Evolutionary conservation across 2,888 invertebrate genomes (phyloP).

Genomic region (Philereme vetulata): DNA sequence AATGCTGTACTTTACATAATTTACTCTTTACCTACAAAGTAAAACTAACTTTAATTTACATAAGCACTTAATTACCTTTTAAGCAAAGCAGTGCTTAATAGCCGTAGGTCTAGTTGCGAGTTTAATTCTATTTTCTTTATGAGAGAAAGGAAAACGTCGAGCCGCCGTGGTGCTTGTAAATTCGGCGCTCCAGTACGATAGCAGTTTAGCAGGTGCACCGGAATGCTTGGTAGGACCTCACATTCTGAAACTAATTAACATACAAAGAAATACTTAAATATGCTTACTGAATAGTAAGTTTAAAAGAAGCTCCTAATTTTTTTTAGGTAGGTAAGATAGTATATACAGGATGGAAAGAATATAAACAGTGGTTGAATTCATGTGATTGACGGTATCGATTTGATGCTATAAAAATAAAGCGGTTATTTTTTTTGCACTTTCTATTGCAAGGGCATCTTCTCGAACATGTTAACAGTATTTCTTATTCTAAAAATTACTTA

Average conservation of each 20-base stretch:
- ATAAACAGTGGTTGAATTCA: too few species aligned
- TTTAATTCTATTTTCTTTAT: conserved; percentile 85
- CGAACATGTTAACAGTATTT: too few species aligned
- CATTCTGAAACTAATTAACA: conserved; percentile 51
- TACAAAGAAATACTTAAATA: too few species aligned
- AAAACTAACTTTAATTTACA: conserved; percentile 2
- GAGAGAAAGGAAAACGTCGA: conserved; percentile 85
- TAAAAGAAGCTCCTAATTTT: too few species aligned
- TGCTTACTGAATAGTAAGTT: too few species aligned
- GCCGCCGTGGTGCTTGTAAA: conserved; percentile 80
- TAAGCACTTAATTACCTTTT: conserved; percentile 72
- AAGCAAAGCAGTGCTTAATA: conserved; percentile 81
- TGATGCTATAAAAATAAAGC: too few species aligned
- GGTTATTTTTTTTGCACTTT: too few species aligned
- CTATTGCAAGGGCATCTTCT: too few species aligned
- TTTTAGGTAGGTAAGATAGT: too few species aligned
- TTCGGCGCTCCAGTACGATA: conserved; percentile 79
- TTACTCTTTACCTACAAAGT: conserved; percentile 1
- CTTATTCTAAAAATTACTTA: too few species aligned
- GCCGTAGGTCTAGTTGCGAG: conserved; percentile 80
- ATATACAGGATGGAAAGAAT: too few species aligned
- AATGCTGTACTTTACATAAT: conserved; percentile 8
- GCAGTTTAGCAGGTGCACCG: conserved; percentile 83
- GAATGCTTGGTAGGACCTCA: conserved; percentile 75
- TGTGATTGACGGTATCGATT: too few species aligned